phyloP scores from a whole-genome alignment of 2,888 invertebrate species.

The Ophion ventricosus region DNA sequence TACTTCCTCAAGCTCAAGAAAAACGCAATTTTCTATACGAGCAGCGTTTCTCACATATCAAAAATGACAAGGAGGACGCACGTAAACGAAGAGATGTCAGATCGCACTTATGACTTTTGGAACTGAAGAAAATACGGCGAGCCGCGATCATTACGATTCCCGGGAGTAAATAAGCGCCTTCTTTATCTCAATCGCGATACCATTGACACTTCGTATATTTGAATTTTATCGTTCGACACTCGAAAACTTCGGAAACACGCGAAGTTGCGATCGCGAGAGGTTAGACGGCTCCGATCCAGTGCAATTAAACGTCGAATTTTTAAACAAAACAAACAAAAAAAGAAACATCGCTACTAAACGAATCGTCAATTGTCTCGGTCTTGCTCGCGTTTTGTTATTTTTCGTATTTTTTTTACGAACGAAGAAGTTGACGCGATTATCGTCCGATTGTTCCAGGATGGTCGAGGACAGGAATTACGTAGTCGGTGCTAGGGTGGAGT shows the following conservation, averaged over 20 bases:
- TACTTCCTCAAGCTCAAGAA: neutral
- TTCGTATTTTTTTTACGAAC: neutral
- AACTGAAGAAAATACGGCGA: slow-evolving; percentile 60
- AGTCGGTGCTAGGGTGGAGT: slow-evolving; percentile 84
- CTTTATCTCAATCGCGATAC: neutral
- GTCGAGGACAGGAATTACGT: slow-evolving; percentile 79
- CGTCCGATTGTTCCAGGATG: slow-evolving; percentile 72
- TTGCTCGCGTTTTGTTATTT: neutral
- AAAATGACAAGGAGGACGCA: slow-evolving; percentile 48
- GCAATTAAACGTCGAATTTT: neutral
- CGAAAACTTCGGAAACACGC: neutral
- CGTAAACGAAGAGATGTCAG: slow-evolving; percentile 72
- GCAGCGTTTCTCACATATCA: neutral
- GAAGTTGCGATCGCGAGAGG: slow-evolving; percentile 66
- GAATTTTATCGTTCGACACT: slow-evolving; percentile 9
- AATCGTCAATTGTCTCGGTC: neutral
- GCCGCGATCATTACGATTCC: slow-evolving; percentile 54
- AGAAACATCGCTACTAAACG: neutral
- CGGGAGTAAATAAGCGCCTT: slow-evolving; percentile 42
- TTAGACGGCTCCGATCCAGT: slow-evolving; percentile 63
- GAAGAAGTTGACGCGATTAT: neutral
- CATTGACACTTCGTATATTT: neutral
- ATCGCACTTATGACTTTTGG: slow-evolving; percentile 72
- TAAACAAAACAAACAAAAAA: slow-evolving; percentile 14
- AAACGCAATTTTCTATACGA: neutral